Conservation (phyloP, 2,113 vertebrate species). For the Periophthalmodon schlosseri region DNA sequence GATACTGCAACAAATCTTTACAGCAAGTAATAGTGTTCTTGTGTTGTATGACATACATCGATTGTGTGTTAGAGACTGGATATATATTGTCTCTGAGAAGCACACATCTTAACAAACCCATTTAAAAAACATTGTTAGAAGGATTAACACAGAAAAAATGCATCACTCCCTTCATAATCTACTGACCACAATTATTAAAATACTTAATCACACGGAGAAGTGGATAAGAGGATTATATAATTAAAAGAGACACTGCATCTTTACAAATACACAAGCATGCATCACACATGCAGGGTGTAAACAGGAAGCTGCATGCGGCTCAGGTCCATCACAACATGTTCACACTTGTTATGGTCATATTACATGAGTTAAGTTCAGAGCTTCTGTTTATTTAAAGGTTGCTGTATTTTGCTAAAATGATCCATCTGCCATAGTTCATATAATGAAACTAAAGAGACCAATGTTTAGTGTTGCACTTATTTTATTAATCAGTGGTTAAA, state of each 20-base stretch:
- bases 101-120: no score
- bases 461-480: slow-evolving; percentile 74
- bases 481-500: slow-evolving; percentile 86
- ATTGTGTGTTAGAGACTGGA: no score
- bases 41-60: neutral
- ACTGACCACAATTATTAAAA: no score
- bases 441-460: slow-evolving; percentile 30
- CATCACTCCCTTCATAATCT: no score
- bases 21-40: no score
- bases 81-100: no score
- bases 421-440: neutral
- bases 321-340: slow-evolving; percentile 35
- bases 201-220: no score
- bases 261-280: neutral
- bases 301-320: slow-evolving; percentile 24
- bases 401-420: neutral
- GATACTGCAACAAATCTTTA: no score
- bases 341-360: slow-evolving; percentile 38
- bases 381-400: neutral
- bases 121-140: no score
- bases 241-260: neutral
- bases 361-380: slow-evolving; percentile 26
- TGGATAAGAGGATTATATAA: neutral
- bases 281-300: slow-evolving; percentile 45
- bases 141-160: no score